These are phyloP conservation scores for Plutomurus gul DNA, from an alignment of 1,140 invertebrate genomes.

Conservation along the genomic window DNA sequence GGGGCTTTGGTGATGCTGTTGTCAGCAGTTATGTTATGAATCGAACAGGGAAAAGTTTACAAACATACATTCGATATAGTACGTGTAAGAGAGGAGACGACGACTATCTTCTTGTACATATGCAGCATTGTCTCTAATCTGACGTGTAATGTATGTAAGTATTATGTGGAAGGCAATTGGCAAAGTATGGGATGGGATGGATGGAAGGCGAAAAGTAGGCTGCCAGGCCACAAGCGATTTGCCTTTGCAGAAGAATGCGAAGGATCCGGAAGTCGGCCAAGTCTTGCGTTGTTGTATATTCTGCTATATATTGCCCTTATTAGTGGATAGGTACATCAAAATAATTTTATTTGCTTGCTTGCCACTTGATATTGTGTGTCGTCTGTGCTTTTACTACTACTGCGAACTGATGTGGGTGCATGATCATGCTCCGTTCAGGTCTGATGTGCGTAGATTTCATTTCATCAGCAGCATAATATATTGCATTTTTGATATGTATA, in stretches of 20 bases:
- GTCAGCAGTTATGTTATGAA: neutral
- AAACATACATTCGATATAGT: no score
- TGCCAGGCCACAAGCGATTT: conserved; percentile 18
- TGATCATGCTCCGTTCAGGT: no score
- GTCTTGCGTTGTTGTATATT: neutral
- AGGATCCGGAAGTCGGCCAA: conserved; percentile 26
- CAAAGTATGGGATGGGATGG: no score
- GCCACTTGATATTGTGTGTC: neutral
- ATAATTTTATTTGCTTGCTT: neutral
- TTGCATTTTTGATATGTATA: no score
- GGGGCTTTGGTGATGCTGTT: neutral
- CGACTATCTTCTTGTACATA: neutral
- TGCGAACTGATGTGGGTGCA: neutral
- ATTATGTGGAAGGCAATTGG: neutral
- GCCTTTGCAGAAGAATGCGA: conserved; percentile 11
- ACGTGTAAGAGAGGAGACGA: neutral
- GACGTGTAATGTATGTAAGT: conserved; percentile 9
- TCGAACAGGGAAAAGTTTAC: conserved; percentile 12
- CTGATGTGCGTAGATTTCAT: conserved; percentile 1
- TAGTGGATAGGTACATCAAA: neutral
- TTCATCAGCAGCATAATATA: neutral
- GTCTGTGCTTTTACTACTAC: neutral
- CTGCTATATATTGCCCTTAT: neutral
- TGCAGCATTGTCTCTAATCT: neutral
- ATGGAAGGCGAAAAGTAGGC: conserved; percentile 24